Evolutionary conservation across 2,888 invertebrate genomes (phyloP).

Genomic region (Celastrina argiolus): DNA sequence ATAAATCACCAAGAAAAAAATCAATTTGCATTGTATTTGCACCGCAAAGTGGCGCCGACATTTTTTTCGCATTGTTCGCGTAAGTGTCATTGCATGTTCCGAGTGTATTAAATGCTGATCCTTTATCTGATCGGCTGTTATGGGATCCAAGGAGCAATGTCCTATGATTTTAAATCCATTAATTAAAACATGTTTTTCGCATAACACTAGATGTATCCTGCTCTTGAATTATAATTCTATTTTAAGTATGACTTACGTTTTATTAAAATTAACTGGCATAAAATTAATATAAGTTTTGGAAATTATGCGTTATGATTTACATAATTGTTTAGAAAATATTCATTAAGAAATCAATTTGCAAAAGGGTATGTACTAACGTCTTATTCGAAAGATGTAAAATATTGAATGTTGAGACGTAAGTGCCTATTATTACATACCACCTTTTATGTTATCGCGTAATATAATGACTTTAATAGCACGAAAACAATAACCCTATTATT

Average conservation of each 20-base stretch:
- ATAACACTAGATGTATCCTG: constrained; percentile 7
- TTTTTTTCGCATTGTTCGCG: constrained; percentile 25
- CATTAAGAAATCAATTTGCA: neutral
- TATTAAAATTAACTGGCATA: neutral
- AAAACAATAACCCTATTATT: constrained; percentile 14
- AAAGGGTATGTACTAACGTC: neutral
- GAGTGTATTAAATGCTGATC: constrained; percentile 23
- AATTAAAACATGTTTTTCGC: constrained; percentile 18
- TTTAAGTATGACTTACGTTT: neutral
- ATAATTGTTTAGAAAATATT: neutral
- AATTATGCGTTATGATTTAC: neutral
- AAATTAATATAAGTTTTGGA: neutral
- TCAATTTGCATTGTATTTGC: constrained; percentile 22
- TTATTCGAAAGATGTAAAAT: neutral
- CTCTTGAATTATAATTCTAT: neutral
- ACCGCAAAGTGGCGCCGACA: constrained; percentile 22
- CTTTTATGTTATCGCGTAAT: constrained; percentile 1
- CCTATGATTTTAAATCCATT: constrained; percentile 5
- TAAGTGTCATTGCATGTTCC: constrained; percentile 24
- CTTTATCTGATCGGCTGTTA: constrained; percentile 15
- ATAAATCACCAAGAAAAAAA: constrained; percentile 26
- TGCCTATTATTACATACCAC: constrained; percentile 12
- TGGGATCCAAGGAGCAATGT: constrained; percentile 8
- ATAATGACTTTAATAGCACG: neutral
- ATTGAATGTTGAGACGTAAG: neutral